These are phyloP conservation scores for Heliconius congener DNA, from an alignment of 1,140 invertebrate genomes.

Conservation along the genomic window DNA sequence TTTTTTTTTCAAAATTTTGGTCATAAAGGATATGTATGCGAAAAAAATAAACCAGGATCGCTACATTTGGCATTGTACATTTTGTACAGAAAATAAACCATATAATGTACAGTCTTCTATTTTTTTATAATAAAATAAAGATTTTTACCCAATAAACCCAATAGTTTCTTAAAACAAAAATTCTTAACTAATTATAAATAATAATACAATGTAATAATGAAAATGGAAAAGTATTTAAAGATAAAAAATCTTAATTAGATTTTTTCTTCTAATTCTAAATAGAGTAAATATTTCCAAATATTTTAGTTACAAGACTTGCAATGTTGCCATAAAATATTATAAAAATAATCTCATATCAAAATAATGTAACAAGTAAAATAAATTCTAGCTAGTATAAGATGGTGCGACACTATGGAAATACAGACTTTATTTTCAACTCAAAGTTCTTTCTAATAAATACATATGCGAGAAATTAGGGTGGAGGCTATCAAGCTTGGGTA, in stretches of 20 bases:
- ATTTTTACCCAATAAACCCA: neutral
- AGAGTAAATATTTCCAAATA: conserved; percentile 1
- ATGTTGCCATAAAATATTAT: neutral
- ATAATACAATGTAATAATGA: neutral
- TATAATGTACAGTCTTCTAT: neutral
- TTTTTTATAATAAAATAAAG: neutral
- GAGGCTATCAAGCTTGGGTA: neutral
- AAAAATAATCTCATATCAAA: neutral
- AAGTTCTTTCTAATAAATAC: neutral
- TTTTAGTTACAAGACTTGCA: neutral
- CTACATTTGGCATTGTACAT: neutral
- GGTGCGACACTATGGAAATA: neutral
- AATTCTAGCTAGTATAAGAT: neutral
- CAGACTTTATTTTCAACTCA: neutral
- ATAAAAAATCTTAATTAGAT: neutral
- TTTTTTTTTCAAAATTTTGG: too few relatives aligned
- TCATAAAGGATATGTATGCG: neutral
- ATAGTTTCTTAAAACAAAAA: neutral
- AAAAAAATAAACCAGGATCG: neutral
- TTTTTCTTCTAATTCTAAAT: neutral
- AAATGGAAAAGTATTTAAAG: conserved; percentile 1
- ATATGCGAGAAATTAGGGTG: neutral
- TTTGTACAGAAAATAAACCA: neutral
- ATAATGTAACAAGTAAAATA: neutral
- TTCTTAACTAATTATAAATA: neutral